A percentile compares a stretch with the other conserved stretches of the same genome.
Conservation (phyloP, 2,888 invertebrate species). For the Eupeodes luniger region DNA sequence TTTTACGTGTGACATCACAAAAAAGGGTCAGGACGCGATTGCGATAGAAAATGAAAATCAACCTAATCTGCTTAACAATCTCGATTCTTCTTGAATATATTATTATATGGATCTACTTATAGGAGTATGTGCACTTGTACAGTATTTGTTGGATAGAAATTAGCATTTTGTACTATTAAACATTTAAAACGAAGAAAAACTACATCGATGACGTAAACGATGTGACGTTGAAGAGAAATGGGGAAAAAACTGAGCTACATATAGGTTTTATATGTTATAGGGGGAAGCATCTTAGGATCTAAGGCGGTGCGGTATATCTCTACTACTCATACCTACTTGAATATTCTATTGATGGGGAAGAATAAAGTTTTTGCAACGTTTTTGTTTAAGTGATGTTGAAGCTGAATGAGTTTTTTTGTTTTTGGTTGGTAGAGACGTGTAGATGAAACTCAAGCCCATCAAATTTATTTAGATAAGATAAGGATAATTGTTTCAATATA, state of each 20-base stretch:
- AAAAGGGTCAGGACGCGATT: slow-evolving; percentile 44
- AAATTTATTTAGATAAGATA: slow-evolving; percentile 10
- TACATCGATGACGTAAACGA: slow-evolving; percentile 35
- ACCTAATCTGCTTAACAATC: slow-evolving; percentile 36
- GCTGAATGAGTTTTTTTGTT: no score
- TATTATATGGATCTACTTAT: slow-evolving; percentile 11
- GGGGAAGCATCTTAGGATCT: background rate
- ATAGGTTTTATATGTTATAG: no score
- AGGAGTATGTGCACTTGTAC: no score
- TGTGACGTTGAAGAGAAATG: slow-evolving; percentile 5
- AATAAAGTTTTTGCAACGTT: slow-evolving; percentile 28
- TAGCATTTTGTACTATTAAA: slow-evolving; percentile 51
- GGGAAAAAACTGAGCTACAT: no score
- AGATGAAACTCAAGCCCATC: background rate
- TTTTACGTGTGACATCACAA: slow-evolving; percentile 14
- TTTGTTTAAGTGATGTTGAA: no score
- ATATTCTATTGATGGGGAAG: slow-evolving; percentile 39
- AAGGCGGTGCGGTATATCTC: background rate
- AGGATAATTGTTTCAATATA: slow-evolving; percentile 28
- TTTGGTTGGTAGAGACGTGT: background rate
- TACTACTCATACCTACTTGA: background rate
- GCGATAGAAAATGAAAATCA: slow-evolving; percentile 25
- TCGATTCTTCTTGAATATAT: slow-evolving; percentile 37
- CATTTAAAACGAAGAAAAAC: slow-evolving; percentile 19
- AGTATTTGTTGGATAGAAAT: slow-evolving; percentile 13